These are phyloP conservation scores for Arvicanthis niloticus DNA, from an alignment of 2,113 vertebrate species.

Conservation along the genomic window DNA sequence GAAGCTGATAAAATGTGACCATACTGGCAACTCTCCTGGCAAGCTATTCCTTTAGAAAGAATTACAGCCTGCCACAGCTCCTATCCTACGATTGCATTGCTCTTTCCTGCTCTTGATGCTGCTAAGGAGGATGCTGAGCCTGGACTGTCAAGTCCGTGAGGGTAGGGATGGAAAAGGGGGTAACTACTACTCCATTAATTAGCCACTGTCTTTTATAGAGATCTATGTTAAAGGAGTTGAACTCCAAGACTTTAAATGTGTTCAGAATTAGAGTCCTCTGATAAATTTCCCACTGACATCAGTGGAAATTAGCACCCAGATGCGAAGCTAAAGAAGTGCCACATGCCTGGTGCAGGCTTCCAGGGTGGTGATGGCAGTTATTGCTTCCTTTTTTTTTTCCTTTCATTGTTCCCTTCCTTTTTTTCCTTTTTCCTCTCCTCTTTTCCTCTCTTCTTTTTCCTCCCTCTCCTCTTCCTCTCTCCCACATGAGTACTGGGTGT, in stretches of 20 bases:
- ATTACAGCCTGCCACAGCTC: rapidly evolving
- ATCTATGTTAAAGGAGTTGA: background rate
- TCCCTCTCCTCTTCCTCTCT: background rate
- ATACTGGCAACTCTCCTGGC: background rate
- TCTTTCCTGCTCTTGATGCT: background rate
- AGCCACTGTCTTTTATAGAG: background rate
- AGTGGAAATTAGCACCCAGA: background rate
- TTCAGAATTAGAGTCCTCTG: background rate
- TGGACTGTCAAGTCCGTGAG: background rate
- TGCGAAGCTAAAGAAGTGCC: background rate
- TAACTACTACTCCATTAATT: background rate
- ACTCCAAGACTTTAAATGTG: background rate
- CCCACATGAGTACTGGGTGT: background rate
- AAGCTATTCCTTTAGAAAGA: background rate
- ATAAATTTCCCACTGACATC: background rate
- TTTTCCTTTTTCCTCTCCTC: too few species aligned
- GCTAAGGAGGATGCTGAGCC: background rate
- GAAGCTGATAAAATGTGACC: background rate
- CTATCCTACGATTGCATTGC: background rate
- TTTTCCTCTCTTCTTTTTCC: too few species aligned
- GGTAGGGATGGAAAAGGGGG: background rate
- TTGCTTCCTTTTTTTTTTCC: background rate
- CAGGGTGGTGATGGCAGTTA: background rate
- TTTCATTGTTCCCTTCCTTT: background rate
- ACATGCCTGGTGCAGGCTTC: background rate